phyloP scores from a whole-genome alignment of 2,113 vertebrate species.

The Lepidothrix coronata region DNA sequence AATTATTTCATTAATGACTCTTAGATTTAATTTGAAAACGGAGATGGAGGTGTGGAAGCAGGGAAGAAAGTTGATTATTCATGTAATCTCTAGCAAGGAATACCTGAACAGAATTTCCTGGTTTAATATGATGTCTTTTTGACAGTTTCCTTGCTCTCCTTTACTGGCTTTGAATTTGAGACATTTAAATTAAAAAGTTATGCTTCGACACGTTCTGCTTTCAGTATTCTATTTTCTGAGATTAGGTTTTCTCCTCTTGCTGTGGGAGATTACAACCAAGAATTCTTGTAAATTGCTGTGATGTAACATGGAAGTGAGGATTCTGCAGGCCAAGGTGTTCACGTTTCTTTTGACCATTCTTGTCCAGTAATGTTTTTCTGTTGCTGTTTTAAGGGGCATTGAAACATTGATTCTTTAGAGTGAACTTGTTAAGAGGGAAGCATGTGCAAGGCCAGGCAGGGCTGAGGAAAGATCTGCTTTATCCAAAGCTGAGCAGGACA shows the following conservation, averaged over 20 bases:
- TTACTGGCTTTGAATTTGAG: neutral
- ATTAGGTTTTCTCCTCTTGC: neutral
- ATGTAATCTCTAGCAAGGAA: neutral
- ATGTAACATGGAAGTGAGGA: neutral
- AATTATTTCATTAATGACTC: neutral
- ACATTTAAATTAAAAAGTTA: neutral
- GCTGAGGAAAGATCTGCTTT: neutral
- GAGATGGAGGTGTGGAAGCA: rapidly evolving
- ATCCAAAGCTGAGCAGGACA: neutral
- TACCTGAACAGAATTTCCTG: neutral
- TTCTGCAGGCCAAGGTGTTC: neutral
- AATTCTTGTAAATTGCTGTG: neutral
- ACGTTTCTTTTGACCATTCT: neutral
- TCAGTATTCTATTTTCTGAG: neutral
- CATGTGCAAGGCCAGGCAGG: rapidly evolving
- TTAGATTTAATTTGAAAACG: neutral
- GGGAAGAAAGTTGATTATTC: neutral
- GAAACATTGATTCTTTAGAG: neutral
- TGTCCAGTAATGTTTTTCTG: neutral
- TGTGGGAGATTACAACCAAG: neutral
- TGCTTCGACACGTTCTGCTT: neutral
- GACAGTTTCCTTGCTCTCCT: neutral
- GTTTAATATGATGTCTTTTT: neutral
- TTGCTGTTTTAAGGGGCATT: neutral
- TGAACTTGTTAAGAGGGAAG: rapidly evolving